phyloP scores from a whole-genome alignment of 2,888 invertebrate genomes.

The Morpho deidamia region DNA sequence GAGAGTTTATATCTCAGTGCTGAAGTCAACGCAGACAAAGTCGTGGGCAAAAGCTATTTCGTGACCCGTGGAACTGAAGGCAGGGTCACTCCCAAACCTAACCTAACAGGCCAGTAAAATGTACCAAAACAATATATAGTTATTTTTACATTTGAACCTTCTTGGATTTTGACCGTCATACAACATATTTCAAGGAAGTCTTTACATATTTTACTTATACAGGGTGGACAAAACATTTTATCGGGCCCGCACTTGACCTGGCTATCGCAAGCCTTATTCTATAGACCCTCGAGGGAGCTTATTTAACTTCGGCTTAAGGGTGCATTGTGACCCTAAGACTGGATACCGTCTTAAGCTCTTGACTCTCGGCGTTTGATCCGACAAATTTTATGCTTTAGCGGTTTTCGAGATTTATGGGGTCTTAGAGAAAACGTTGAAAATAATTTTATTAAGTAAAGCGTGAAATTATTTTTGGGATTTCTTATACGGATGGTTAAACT shows the following conservation, averaged over 20 bases:
- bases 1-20: too few relatives aligned
- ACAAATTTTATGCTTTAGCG: conserved; percentile 25
- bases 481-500: too few relatives aligned
- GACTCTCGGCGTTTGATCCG: conserved; percentile 21
- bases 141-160: too few relatives aligned
- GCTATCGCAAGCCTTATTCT: conserved; percentile 33
- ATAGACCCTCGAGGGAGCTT: conserved; percentile 33
- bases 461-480: conserved; percentile 2
- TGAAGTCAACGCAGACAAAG: too few relatives aligned
- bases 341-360: conserved; percentile 22
- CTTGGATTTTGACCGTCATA: too few relatives aligned
- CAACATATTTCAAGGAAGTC: not conserved
- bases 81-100: too few relatives aligned
- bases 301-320: conserved; percentile 39
- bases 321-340: conserved; percentile 34
- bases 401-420: conserved; percentile 8
- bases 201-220: not conserved
- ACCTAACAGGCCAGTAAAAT: too few relatives aligned
- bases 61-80: too few relatives aligned
- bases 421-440: conserved; percentile 2
- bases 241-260: conserved; percentile 32
- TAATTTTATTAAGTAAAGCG: conserved; percentile 3
- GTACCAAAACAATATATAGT: too few relatives aligned
- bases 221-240: conserved; percentile 5
- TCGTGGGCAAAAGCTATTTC: too few relatives aligned